Conservation (phyloP, 2,888 invertebrate species). For the Microplitis deprimator region DNA sequence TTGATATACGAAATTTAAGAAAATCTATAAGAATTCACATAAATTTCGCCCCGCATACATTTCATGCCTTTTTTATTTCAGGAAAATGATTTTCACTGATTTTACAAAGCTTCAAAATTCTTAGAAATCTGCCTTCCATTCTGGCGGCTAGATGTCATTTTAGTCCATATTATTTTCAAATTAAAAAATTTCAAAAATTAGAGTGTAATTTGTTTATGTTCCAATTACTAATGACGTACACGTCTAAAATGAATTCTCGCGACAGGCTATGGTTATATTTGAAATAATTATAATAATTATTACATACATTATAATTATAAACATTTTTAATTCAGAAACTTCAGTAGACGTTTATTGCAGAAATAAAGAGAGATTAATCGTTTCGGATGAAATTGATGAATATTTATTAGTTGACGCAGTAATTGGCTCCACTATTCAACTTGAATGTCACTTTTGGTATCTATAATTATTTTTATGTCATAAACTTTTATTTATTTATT, state of each 20-base stretch:
- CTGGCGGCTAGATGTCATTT: background rate
- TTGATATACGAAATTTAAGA: too few relatives aligned
- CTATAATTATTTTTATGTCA: constrained; percentile 1
- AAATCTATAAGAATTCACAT: too few relatives aligned
- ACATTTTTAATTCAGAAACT: background rate
- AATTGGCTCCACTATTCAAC: constrained; percentile 67
- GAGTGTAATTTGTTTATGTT: background rate
- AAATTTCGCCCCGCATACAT: too few relatives aligned
- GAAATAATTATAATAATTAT: background rate
- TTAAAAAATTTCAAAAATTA: background rate
- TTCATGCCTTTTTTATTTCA: too few relatives aligned
- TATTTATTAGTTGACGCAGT: constrained; percentile 72
- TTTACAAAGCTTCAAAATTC: too few relatives aligned
- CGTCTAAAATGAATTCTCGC: background rate
- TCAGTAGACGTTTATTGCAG: constrained; percentile 66
- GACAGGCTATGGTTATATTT: background rate
- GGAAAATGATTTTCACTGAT: too few relatives aligned
- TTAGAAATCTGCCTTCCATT: too few relatives aligned
- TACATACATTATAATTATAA: background rate
- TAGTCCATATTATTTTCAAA: background rate
- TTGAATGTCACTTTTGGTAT: constrained; percentile 74
- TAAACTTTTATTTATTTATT: constrained; percentile 22
- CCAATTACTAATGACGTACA: background rate
- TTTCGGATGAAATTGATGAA: constrained; percentile 70
- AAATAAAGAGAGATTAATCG: constrained; percentile 70